Evolutionary conservation across 1,140 invertebrate species (phyloP), one percentile per base, ranked within the genome.

Genomic region (Drosophila pseudoananassae): DNA sequence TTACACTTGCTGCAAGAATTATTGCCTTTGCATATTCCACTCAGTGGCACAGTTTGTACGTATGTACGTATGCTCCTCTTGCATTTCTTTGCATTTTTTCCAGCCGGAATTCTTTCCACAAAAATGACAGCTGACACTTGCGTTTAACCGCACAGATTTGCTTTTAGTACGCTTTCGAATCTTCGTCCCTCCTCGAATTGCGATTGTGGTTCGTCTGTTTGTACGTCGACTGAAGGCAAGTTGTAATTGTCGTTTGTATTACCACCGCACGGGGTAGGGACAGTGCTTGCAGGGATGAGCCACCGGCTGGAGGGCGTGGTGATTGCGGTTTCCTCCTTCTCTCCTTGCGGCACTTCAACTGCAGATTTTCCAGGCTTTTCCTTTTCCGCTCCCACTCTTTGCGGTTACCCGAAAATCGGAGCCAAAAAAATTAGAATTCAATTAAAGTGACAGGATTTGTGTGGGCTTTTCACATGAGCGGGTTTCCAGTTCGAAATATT

Each of bases 41-140:
- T 14, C 40, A 15, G 33, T 12, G 33, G 9, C 47, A n/a, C 2
- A 59, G 46, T 60, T 60, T 56, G 6, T 29, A n/a, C 59, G 60
- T 55, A 54, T 46, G 23, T 33, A 31, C 27, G 31, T 31, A 57
- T 40, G 51, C 43, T 23, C 25, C 43, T 74, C 27, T 23, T 4
- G 25, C 15, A 51, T 79, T 76, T 69, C 64, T 23, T 10, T 46
- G 14, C 40, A 7, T 43, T 17, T 46, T 15, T 46, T 46, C 1
- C 43, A 15, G 64, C 71, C 63, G 54, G 46, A 33, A 45, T 50
- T 75, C 51, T 27, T 40, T 76, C 70, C 78, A 63, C 78, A 76
- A 78, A 87, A 87, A 87, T 88, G 83, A 83, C 83, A 87, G 84
- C 83, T 87, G 84, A 87, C 83, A 87, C 83, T 87, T 87, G 83